Evolutionary conservation across 2,888 invertebrate genomes (phyloP).

Genomic region (Habroteleia sp.): DNA sequence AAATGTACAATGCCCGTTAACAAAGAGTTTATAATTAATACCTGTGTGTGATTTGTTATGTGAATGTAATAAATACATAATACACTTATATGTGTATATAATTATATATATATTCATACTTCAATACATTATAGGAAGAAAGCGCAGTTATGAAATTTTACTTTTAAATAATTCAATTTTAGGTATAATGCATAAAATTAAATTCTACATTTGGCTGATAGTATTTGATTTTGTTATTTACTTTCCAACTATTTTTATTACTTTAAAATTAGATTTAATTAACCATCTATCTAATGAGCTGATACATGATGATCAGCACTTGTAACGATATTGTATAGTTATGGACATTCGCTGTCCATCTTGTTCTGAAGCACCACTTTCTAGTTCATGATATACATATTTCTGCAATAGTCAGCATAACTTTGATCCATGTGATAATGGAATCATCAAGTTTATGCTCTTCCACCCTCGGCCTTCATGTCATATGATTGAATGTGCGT

Average conservation of each 20-base stretch:
- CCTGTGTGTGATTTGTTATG: not conserved
- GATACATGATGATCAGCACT: constrained; percentile 9
- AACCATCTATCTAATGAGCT: constrained; percentile 1
- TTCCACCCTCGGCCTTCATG: constrained; percentile 32
- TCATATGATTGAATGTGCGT: constrained; percentile 39
- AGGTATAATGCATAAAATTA: too few species aligned
- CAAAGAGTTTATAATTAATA: constrained; percentile 21
- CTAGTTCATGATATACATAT: constrained; percentile 38
- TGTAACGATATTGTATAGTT: constrained; percentile 19
- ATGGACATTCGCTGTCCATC: constrained; percentile 37
- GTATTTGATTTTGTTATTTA: too few species aligned
- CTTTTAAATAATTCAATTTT: too few species aligned
- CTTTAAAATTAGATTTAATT: constrained; percentile 12
- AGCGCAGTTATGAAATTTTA: too few species aligned
- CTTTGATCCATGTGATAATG: constrained; percentile 53
- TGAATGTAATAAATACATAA: constrained; percentile 2
- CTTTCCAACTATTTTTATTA: too few species aligned
- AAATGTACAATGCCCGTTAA: constrained; percentile 10
- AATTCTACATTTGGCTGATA: too few species aligned
- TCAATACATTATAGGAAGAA: too few species aligned
- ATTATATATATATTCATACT: not conserved
- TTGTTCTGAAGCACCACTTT: constrained; percentile 35
- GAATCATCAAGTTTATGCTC: constrained; percentile 48
- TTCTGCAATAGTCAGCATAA: constrained; percentile 48
- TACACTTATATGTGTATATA: too few species aligned